A percentile compares a stretch with the other conserved stretches of the same genome.
Evolutionary conservation across 2,113 vertebrate species (phyloP).

Genomic region (Stictonetta naevosa): DNA sequence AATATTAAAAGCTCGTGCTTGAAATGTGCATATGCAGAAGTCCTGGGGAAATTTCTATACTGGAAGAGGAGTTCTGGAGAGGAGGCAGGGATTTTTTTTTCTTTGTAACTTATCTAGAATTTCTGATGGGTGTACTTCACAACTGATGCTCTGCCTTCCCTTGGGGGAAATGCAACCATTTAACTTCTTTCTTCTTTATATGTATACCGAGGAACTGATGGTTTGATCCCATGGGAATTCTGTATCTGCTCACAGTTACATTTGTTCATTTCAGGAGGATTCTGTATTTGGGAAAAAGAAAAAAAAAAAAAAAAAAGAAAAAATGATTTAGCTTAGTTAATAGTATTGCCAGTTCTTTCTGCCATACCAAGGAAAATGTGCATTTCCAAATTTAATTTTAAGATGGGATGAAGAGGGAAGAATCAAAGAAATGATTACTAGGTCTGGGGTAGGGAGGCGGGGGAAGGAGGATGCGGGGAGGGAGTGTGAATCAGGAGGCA

Average conservation of each 20-base stretch:
- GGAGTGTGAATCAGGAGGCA: neutral
- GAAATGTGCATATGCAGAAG: neutral
- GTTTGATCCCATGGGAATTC: constrained; percentile 19
- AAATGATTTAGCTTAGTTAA: neutral
- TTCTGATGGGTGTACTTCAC: constrained; percentile 36
- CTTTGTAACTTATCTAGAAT: neutral
- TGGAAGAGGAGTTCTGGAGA: neutral
- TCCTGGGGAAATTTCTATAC: neutral
- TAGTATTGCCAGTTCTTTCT: neutral
- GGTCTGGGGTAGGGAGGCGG: neutral
- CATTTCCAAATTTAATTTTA: constrained; percentile 4
- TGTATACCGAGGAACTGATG: neutral
- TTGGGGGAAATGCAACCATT: constrained; percentile 17
- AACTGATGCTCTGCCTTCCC: constrained; percentile 3
- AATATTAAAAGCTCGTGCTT: neutral
- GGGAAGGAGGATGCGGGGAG: neutral
- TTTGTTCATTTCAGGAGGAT: neutral
- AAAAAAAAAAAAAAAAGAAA: accelerated
- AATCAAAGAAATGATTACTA: neutral
- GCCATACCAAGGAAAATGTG: neutral
- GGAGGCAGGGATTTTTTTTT: neutral
- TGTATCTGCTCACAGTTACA: neutral
- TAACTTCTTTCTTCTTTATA: constrained; percentile 27
- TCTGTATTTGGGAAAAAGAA: neutral
- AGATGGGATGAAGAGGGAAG: neutral